Base-by-base conservation (phyloP, 1,140 invertebrate genomes). In the Aricia agestis region DNA sequence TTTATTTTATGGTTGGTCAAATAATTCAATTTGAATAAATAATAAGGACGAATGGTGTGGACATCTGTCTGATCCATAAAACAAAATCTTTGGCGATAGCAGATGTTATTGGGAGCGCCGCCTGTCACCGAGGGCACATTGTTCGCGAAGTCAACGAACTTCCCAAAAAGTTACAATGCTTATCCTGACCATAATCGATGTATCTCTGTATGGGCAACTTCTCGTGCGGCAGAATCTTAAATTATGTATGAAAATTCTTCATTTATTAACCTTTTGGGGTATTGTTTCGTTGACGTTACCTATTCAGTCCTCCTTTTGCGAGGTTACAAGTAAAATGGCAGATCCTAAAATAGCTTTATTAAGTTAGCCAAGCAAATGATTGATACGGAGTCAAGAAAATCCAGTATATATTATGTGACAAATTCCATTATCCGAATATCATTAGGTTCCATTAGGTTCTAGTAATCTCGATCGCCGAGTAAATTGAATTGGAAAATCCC, bases 401-500 rank as follows among this genome's bases (percentile, higher is more conserved):
- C 9, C 45, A 52, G 42, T 61, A 25, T 25, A 25, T 25, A 25
- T 2, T 25, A 25, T 63, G 59, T 63, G 59, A 63, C 57, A 68
- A 36, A 52, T 45, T 67, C 66, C 73, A n/a, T 74, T 59, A 71
- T 66, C 32, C 67, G 67, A 69, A 71, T 73, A 59, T 58, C 69
- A 66, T 73, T 57, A 68, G 25, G 66, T 73, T 52, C 45, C 67
- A 66, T 63, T 71, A 70, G 52, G 13, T 71, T 65, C 59, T 74
- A 79, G 78, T 73, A 76, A 74, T 84, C 75, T 82, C 74, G 76
- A 82, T 82, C 75, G 81, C 75, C 74, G 78, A 76, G 77, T 81
- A 91, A 89, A 90, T 89, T 87, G 84, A 91, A 88, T 89, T 86
- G 89, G 87, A 91, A 91, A 89, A 87, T 85, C 89, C 89, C 87